phyloP scores from a whole-genome alignment of 2,888 invertebrate genomes.

The Esperia sulphurella region DNA sequence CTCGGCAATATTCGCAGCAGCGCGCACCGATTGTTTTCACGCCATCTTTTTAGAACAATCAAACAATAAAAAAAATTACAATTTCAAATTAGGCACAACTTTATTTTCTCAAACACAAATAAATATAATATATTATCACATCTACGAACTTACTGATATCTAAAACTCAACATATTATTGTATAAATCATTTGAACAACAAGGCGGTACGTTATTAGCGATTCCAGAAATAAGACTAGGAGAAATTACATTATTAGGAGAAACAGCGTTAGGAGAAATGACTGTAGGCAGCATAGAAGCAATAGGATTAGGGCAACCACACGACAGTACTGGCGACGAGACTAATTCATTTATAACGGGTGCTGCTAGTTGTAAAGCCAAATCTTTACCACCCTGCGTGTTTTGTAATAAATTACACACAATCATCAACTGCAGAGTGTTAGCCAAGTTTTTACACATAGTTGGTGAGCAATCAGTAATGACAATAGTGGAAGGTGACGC shows the following conservation, averaged over 20 bases:
- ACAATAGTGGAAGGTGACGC: conserved; percentile 35
- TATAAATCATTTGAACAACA: conserved; percentile 4
- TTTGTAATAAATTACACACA: conserved; percentile 49
- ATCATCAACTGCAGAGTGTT: conserved; percentile 60
- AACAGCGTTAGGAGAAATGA: conserved; percentile 19
- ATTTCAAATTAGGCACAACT: background rate
- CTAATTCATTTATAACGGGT: conserved; percentile 42
- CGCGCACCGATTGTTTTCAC: too few species aligned
- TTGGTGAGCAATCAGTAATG: conserved; percentile 56
- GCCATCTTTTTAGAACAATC: too few species aligned
- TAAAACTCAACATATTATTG: background rate
- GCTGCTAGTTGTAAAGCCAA: conserved; percentile 36
- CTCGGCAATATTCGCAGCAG: too few species aligned
- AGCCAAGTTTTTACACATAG: conserved; percentile 52
- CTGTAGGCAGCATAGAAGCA: conserved; percentile 7
- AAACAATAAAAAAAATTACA: too few species aligned
- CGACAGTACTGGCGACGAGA: conserved; percentile 31
- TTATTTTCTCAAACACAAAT: background rate
- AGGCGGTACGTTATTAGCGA: conserved; percentile 13
- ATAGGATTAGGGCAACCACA: conserved; percentile 38
- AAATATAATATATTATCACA: background rate
- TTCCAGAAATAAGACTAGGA: conserved; percentile 16
- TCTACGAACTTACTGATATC: background rate
- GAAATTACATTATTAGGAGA: conserved; percentile 16
- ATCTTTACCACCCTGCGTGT: conserved; percentile 35